These are phyloP conservation scores for Isichthys henryi DNA, from an alignment of 2,113 vertebrate species.

Conservation along the genomic window DNA sequence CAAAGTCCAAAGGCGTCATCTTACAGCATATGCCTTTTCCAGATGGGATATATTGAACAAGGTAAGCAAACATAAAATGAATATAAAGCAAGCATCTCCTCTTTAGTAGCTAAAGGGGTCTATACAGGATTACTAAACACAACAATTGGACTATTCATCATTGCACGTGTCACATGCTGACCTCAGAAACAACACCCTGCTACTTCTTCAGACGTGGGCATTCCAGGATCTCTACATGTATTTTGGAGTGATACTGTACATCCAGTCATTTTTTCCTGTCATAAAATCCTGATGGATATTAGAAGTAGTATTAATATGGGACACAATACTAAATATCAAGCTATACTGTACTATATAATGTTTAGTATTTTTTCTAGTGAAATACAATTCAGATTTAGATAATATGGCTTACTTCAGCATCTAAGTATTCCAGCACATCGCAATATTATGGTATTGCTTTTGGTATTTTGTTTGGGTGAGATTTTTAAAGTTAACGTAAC, in stretches of 20 bases:
- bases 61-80: conserved; percentile 66
- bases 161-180: conserved; percentile 44
- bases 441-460: neutral
- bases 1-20: conserved; percentile 67
- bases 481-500: neutral
- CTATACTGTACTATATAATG: neutral
- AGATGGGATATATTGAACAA: conserved; percentile 57
- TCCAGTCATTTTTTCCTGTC: neutral
- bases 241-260: neutral
- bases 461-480: neutral
- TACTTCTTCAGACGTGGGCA: conserved; percentile 34
- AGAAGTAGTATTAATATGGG: neutral
- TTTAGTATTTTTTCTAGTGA: neutral
- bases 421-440: neutral
- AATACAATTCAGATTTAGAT: neutral
- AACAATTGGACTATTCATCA: conserved; percentile 66
- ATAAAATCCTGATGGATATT: neutral
- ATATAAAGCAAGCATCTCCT: conserved; percentile 70
- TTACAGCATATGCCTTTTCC: conserved; percentile 70
- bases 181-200: conserved; percentile 36
- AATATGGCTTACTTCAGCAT: neutral
- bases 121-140: conserved; percentile 72
- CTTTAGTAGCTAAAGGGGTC: conserved; percentile 73
- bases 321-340: neutral
- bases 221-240: neutral